Percentiles rank a stretch among this genome's conserved stretches.
These are phyloP conservation scores for Boulengerochromis microlepis DNA, from an alignment of 2,113 vertebrate genomes.

Conservation along the genomic window DNA sequence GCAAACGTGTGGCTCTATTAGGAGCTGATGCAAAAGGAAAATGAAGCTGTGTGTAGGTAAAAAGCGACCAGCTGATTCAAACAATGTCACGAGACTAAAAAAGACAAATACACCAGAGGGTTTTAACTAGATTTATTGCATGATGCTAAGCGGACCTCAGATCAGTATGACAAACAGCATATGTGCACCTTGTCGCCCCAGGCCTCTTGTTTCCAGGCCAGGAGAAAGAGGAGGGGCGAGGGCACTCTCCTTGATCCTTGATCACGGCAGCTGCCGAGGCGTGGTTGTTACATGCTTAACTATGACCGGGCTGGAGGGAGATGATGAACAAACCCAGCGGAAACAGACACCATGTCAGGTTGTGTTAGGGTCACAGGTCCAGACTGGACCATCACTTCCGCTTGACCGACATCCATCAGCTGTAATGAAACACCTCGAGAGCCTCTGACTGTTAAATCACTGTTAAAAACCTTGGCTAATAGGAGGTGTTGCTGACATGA, in stretches of 20 bases:
- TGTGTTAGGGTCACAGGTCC: not conserved
- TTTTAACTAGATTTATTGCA: not conserved
- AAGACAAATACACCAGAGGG: not conserved
- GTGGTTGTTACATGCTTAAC: slow-evolving; percentile 22
- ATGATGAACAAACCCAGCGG: slow-evolving; percentile 19
- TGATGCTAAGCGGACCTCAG: not conserved
- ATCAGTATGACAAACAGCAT: not conserved
- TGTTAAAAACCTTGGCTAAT: not conserved
- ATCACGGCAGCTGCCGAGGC: slow-evolving; percentile 16
- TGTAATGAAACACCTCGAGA: slow-evolving; percentile 40
- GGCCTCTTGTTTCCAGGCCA: not conserved
- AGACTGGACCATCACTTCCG: not conserved
- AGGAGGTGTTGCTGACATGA: not conserved
- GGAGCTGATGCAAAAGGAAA: not conserved
- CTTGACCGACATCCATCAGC: slow-evolving; percentile 11
- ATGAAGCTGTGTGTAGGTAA: not conserved
- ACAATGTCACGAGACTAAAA: not conserved
- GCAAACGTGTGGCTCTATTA: not conserved
- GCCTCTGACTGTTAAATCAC: not conserved
- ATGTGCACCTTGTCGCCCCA: not conserved
- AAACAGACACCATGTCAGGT: not conserved
- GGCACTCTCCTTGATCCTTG: not conserved
- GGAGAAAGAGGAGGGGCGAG: not conserved
- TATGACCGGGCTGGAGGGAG: not conserved
- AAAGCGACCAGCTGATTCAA: not conserved